Evolutionary conservation across 2,797 vertebrate genomes (phyloP).

Genomic region (Knipowitschia caucasica): DNA sequence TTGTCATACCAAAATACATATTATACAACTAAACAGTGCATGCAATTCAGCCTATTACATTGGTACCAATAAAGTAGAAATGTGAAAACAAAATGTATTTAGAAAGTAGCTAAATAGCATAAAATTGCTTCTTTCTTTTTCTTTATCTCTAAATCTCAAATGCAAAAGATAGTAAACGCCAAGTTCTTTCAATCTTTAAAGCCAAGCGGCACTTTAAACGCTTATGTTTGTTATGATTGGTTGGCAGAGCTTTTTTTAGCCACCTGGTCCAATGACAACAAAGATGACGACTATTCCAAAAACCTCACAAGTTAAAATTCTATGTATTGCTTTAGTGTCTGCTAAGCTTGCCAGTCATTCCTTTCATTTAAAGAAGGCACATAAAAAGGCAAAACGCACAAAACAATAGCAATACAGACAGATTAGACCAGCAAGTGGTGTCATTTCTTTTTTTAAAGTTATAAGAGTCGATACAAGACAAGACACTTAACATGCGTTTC

Average conservation of each 20-base stretch:
- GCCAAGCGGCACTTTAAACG: background rate
- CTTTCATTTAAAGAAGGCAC: conserved; percentile 5
- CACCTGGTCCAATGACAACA: background rate
- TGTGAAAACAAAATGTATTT: background rate
- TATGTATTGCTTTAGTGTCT: conserved; percentile 1
- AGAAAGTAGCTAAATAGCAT: background rate
- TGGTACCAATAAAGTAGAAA: background rate
- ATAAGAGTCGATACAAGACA: background rate
- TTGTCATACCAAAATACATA: background rate
- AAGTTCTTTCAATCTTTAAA: no score
- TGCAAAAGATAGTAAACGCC: background rate
- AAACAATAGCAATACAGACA: background rate
- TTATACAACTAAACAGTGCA: conserved; percentile 1
- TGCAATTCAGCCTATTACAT: background rate
- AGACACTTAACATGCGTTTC: background rate
- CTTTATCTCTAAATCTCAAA: background rate
- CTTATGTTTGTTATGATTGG: background rate
- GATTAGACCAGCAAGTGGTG: background rate
- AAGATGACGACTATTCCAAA: background rate
- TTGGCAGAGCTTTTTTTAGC: background rate
- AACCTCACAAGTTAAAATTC: background rate
- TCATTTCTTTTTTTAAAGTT: background rate
- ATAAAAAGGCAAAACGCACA: background rate
- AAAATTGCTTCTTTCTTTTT: background rate
- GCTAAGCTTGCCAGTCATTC: background rate